Evolutionary conservation across 2,888 invertebrate genomes (phyloP), one percentile per base, ranked within the genome.

Genomic region (Eurytoma adleriae): DNA sequence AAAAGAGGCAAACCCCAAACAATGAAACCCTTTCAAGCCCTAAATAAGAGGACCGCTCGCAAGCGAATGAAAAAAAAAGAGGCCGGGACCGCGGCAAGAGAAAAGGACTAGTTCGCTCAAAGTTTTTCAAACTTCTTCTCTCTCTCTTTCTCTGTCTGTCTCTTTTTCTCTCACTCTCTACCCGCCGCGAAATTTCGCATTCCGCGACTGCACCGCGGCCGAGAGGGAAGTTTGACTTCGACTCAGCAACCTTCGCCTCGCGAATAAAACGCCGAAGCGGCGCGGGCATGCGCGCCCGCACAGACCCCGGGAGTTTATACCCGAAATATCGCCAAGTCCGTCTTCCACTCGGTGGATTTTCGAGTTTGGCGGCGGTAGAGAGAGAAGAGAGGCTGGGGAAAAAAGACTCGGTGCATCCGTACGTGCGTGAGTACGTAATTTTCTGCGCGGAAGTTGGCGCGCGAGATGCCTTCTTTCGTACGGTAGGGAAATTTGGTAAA

Each of bases 181-280:
- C 10, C 27, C 5, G 13, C 7, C 54, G 84, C 82, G 78, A 16
- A 86, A 86, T 85, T 86, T 86, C 84, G 85, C 84, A 86, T 86
- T 86, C 86, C 84, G 83, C 76, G 79, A 80, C 80, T 84, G 72
- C 78, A 64, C 77, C 14, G 57, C 24, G 48, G 48, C 13, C 16
- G 40, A 72, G 54, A 18, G 54, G 4, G 52, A 83, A 84, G 81
- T 83, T 84, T 83, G 40, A 40, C 81, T 69, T 71, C 69, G 71
- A 79, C 59, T 68, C 57, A 10, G 12, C 18, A 16, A 48, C 1
- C 56, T 27, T 40, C 14, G 20, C 52, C 52, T 14, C 10, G n/a
- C 64, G 71, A 77, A 77, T 77, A 77, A 77, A 71, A 40, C 40
- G 40, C 40, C 10, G 40, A 40, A 40, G 40, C 40, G 40, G 40